Base-by-base conservation (phyloP, 2,888 invertebrate genomes). In the Poecilus cupreus region DNA sequence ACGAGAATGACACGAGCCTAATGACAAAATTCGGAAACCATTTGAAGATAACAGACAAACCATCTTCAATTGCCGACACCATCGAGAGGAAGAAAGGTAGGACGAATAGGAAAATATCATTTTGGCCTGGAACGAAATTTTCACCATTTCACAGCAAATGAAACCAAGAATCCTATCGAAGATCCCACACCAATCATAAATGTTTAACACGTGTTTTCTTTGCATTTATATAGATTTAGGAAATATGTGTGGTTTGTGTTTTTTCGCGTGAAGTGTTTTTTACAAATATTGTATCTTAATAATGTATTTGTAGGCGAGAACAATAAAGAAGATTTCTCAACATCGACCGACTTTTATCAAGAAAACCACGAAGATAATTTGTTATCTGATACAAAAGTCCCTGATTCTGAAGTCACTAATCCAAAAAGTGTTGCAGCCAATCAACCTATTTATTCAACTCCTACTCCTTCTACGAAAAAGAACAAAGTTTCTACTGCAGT, bases 81-180 rank as follows among this genome's bases (percentile, higher is more conserved):
- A 26, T 79, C 22, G 80, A 80, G 6, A 24, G 32, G 80, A 91
- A 91, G 90, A 92, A 94, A 93, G 94, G 92, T 93, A 93, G 93
- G 94, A 91, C 91, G 89, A 91, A 90, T 88, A 92, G 93, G 91
- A 93, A 93, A 89, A 94, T 94, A 88, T 92, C 94, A 86, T 94
- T 94, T 92, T 93, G 93, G 90, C 93, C 93, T 85, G 94, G 93
- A 86, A 94, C 94, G 84, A 94, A 94, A 90, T 90, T 91, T 86
- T 88, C 89, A 37, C 85, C 87, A 76, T 85, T 86, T 74, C 85
- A 86, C 84, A 86, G 57, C 70, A 80, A 72, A 80, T 72, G 22
- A 80, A 54, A 26, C 32, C 10, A 22, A 57, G 49, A 22, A 68
- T 75, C 51, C 32, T 60, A 68, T 39, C 16, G 43, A 72, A 72